Base-by-base conservation (phyloP, 2,888 invertebrate genomes). In the Encarsia formosa region DNA sequence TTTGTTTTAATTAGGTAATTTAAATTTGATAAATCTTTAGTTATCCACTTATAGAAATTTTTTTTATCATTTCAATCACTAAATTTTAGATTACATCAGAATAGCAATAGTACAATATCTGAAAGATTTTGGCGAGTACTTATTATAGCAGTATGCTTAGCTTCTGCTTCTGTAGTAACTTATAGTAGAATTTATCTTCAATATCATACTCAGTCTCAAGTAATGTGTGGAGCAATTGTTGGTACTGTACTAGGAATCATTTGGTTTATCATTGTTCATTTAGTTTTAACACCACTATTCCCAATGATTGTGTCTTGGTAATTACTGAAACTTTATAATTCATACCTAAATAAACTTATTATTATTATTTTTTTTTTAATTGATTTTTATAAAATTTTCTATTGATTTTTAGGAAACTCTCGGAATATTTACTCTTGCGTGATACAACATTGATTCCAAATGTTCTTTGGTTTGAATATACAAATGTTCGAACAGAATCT, bases 391-490 rank as follows among this genome's bases (percentile, higher is more conserved):
- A 18, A 42, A 38, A 23, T 6, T 43, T 39, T 37, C 20, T 15
- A 43, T 26, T 9, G 44, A 18, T 43, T 42, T 78, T 80, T 78
- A 93, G 92, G 83, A 87, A 85, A 76, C 75, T 89, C 61, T 88
- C 90, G 52, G 93, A 94, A 76, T 84, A 89, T 73, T 76, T 93
- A 56, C 82, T 94, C 77, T 77, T 94, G 56, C 80, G 93, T 58
- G 94, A 94, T 70, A 91, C 91, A 32, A 91, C 92, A 1, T 76
- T 92, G 52, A 94, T 94, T 71, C 93, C 93, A 22, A 93, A 94
- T 73, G 88, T 94, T 16, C 73, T 93, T 60, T 93, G 92, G 91
- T 94, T 94, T 72, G 93, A 94, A 73, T 94, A 94, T 73, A 91
- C 91, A 22, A 88, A 88, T 59, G 86, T 88, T 48, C 79, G 91